Evolutionary conservation across 2,888 invertebrate species (phyloP), one percentile per base, ranked within the genome.

Genomic region (Drosophila barbarae): DNA sequence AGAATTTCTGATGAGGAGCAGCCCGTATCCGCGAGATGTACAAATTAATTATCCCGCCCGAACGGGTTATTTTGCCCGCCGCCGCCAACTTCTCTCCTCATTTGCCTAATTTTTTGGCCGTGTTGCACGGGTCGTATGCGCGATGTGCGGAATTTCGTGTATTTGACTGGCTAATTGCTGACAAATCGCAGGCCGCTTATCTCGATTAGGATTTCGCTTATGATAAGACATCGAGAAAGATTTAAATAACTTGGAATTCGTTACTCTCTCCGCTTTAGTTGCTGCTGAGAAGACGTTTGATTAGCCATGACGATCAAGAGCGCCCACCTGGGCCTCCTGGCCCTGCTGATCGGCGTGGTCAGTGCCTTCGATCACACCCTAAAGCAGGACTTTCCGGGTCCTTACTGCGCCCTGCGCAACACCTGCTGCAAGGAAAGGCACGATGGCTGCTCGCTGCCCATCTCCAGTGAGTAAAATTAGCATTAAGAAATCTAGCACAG

Each of bases 391-490:
- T 89, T 73, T 61, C 89, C 89, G 8, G 89, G 89, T 52, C 87
- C 88, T 0, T 90, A 89, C 69, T 90, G 90, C 76, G 83, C 66
- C 42, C 66, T 47, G 46, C 74, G 77, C 36, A 80, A 88, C 50
- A 87, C 86, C 13, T 97, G 97, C 88, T 98, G 98, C 86, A 84
- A 84, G 0, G 92, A 93, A 49, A 91, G 98, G 46, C 90, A 93
- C 72, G 98, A 98, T 88, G 91, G 92, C 18, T 98, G 98, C 88
- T 92, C 96, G 0, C 92, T 94, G 54, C 94, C 93, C 26, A 96
- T 98, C 83, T 89, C 95, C 64, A 92, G 94, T 93, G 87, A 90
- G 86, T 83, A 26, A 8, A 12, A 13, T 30, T 4, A 44, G 1
- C 13, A 5, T 3, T 1, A n/a, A 3, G 10, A 3, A 36, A 30